Conservation (phyloP, 2,113 vertebrate species). For the Plecotus auritus region DNA sequence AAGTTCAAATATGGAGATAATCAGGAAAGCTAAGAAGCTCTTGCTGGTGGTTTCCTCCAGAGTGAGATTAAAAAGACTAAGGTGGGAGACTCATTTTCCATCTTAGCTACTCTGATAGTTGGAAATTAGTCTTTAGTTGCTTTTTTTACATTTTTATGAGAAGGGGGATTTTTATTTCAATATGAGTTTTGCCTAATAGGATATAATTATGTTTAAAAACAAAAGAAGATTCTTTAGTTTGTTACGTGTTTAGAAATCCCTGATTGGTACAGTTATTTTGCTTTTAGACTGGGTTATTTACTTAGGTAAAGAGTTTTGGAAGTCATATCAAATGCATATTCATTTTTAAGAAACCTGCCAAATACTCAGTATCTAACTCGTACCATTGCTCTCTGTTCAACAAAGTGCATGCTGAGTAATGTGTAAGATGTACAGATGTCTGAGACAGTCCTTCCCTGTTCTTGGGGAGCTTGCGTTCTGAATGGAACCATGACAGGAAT, state of each 20-base stretch:
- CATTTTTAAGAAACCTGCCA: not conserved
- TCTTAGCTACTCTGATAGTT: not conserved
- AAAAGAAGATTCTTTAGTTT: not conserved
- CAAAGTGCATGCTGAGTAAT: not conserved
- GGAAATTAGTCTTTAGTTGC: not conserved
- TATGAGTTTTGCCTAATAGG: not conserved
- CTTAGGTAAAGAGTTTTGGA: not conserved
- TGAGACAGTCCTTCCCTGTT: not conserved
- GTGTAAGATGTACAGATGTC: not conserved
- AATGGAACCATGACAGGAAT: not conserved
- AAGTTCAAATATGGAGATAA: not conserved
- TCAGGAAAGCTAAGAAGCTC: not conserved
- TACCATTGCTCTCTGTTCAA: not conserved
- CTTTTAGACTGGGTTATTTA: conserved; percentile 7
- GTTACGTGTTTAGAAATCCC: not conserved
- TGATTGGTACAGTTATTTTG: not conserved
- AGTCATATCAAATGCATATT: not conserved
- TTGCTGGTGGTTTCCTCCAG: not conserved
- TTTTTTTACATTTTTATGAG: not conserved
- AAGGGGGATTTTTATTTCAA: not conserved
- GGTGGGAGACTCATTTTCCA: not conserved
- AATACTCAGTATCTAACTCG: not conserved
- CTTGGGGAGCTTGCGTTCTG: not conserved
- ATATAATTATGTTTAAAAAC: not conserved
- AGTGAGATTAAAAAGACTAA: not conserved